Conservation (phyloP, 2,113 vertebrate species). For the Bagarius yarrelli region DNA sequence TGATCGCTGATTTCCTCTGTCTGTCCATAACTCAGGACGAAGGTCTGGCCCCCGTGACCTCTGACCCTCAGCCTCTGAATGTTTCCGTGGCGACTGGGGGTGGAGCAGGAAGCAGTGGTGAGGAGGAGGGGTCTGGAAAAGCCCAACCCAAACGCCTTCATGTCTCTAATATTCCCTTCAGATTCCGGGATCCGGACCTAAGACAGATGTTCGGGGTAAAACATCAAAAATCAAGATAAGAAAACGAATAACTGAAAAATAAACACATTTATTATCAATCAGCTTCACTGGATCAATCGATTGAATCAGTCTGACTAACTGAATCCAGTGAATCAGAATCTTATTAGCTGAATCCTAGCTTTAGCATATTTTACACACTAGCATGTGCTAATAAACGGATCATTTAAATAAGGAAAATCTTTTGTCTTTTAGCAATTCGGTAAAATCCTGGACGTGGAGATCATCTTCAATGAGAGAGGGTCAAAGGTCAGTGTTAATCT, state of each 20-base stretch:
- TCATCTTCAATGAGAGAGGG: conserved; percentile 80
- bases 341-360: neutral
- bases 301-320: neutral
- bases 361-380: neutral
- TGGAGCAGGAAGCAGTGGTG: conserved; percentile 66
- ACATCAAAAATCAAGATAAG: neutral
- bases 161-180: conserved; percentile 80
- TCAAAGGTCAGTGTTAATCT: conserved; percentile 70
- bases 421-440: conserved; percentile 75
- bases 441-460: conserved; percentile 80
- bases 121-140: conserved; percentile 72
- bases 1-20: conserved; percentile 20
- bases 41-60: conserved; percentile 64
- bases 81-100: conserved; percentile 64
- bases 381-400: neutral
- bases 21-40: conserved; percentile 65
- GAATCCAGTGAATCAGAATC: neutral
- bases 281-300: neutral
- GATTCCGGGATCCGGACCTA: conserved; percentile 78
- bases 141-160: conserved; percentile 77
- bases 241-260: neutral
- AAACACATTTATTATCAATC: neutral
- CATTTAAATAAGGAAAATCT: conserved; percentile 4
- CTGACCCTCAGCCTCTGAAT: conserved; percentile 70
- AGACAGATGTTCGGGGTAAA: conserved; percentile 81